Conservation (phyloP, 2,888 invertebrate species). For the Dolomedes plantarius region DNA sequence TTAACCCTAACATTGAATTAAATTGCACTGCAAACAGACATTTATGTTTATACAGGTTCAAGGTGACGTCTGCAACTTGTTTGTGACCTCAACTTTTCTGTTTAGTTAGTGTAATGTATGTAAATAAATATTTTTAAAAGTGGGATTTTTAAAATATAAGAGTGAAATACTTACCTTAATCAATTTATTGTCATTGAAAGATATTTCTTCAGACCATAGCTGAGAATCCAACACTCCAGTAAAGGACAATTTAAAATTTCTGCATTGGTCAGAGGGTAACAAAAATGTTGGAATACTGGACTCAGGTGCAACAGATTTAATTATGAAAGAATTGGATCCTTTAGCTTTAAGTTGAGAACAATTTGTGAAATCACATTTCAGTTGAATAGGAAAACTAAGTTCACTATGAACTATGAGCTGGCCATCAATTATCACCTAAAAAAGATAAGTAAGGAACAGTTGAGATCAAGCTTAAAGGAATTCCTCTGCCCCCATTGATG, state of each 20-base stretch:
- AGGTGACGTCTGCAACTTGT: too few species aligned
- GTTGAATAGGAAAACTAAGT: slow-evolving; percentile 51
- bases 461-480: too few species aligned
- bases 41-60: too few species aligned
- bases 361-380: slow-evolving; percentile 34
- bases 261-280: slow-evolving; percentile 30
- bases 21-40: too few species aligned
- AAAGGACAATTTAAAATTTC: slow-evolving; percentile 32
- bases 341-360: background rate
- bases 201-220: slow-evolving; percentile 50
- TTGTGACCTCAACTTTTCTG: too few species aligned
- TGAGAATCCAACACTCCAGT: slow-evolving; percentile 41
- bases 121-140: too few species aligned
- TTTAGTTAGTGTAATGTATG: too few species aligned
- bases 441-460: too few species aligned
- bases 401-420: slow-evolving; percentile 46
- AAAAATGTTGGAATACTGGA: slow-evolving; percentile 39
- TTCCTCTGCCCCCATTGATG: too few species aligned
- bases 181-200: slow-evolving; percentile 31
- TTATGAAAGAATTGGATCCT: background rate
- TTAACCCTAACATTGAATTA: too few species aligned
- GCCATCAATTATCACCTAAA: slow-evolving; percentile 61
- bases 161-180: slow-evolving; percentile 34
- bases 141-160: too few species aligned
- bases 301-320: slow-evolving; percentile 41